Evolutionary conservation across 1,140 invertebrate species (phyloP), one percentile per base, ranked within the genome.

Genomic region (Apis florea): DNA sequence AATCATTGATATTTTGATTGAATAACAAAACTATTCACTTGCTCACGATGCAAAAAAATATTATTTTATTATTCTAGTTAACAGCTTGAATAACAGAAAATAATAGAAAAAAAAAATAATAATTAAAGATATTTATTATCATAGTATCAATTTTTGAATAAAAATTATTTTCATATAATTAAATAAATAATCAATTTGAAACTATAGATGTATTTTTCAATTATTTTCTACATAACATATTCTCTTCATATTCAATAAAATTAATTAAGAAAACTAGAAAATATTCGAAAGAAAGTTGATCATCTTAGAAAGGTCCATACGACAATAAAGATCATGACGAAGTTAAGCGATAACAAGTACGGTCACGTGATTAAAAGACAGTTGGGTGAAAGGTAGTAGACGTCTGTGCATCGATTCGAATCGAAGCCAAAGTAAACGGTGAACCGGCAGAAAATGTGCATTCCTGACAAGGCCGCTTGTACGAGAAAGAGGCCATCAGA

Each of bases 381-480:
- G 72, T 56, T 53, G 73, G 77, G 79, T 85, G 87, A 87, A 83
- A 85, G 86, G 79, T 88, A 83, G 81, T 54, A 72, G 58, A 64
- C 76, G 84, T 66, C 61, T 82, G 78, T 83, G 84, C 84, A 83
- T 83, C 63, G 85, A 85, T 85, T 79, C 85, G 77, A 84, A 88
- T 85, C 83, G 84, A 88, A 85, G 85, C 70, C 73, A 83, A 90
- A 75, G 81, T 58, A 88, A 82, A 88, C 80, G 83, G 77, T 85
- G 83, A 90, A 90, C 84, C 86, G 81, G 82, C 84, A 88, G 88
- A 93, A 93, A 92, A 91, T 87, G 89, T 85, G 85, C 92, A 93
- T 93, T 93, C 92, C 90, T 89, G 87, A 83, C 92, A 93, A 93
- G 92, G 92, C 90, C 92, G 91, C 87, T 89, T 70, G 84, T 66